Evolutionary conservation across 2,888 invertebrate genomes (phyloP), one percentile per base, ranked within the genome.

Genomic region (Xiphydria camelus): DNA sequence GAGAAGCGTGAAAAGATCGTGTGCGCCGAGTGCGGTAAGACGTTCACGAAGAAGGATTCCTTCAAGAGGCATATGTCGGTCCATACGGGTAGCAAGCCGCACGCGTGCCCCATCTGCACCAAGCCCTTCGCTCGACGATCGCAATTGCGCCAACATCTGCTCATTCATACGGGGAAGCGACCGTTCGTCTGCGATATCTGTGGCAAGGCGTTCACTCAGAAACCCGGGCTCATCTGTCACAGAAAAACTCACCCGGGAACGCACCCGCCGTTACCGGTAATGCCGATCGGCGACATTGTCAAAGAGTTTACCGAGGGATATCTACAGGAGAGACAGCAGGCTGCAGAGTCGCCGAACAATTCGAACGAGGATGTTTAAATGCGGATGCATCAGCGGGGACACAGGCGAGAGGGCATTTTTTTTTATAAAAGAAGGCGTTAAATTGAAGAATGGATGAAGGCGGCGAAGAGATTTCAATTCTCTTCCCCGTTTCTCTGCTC

Each of bases 51-150:
- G 23, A 75, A 75, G 32, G 74, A 75, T 40, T 74, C 73, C 2
- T 71, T 72, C 42, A 75, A 73, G 35, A 60, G 75, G 12, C 75
- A 75, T 54, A 71, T 73, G 73, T 67, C 74, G 0, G 74, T 75
- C 0, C 75, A 75, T 37, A 69, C 74, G 0, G 75, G 75, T 0
- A 64, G 59, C 49, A 75, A 75, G 36, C 75, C 75, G 1, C 68
- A 72, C 46, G 50, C 58, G 9, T 75, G 75, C 45, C 54, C 71
- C 1, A 73, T 75, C n/a, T 75, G 75, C 45, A 61, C 50, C 10
- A 75, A 75, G 34, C 68, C 66, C 0, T 75, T 75, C 19, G 75
- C 75, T 1, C 52, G 75, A 3, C 60, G 70, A 4, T 75, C 75
- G 0, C 75, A 75, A 43, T 41, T 75, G 2, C 55, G 75, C 3